A percentile compares a stretch with the other conserved stretches of the same genome.
Evolutionary conservation across 2,797 vertebrate species (phyloP).

Genomic region (Chelonia mydas): DNA sequence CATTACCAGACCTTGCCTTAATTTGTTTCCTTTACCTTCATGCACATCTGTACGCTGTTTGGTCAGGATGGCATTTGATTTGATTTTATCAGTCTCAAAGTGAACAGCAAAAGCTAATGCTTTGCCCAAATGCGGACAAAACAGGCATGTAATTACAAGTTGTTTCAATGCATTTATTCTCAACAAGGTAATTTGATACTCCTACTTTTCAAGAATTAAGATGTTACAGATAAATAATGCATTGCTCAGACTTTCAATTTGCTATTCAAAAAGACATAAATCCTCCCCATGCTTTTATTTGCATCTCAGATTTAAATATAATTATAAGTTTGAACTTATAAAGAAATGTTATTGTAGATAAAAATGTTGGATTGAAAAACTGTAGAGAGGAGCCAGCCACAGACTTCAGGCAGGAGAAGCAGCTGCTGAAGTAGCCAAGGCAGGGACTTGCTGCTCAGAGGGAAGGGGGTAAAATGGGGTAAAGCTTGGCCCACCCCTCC

Average conservation of each 20-base stretch:
- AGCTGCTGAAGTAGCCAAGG: not conserved
- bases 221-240: slow-evolving; percentile 76
- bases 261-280: slow-evolving; percentile 69
- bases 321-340: slow-evolving; percentile 52
- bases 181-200: slow-evolving; percentile 75
- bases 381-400: not conserved
- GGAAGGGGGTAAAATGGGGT: not conserved
- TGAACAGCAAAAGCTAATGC: slow-evolving; percentile 67
- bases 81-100: slow-evolving; percentile 62
- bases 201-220: slow-evolving; percentile 74
- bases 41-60: slow-evolving; percentile 38
- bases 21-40: slow-evolving; percentile 52
- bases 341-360: slow-evolving; percentile 37
- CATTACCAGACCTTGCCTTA: not conserved
- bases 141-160: slow-evolving; percentile 76
- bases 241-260: slow-evolving; percentile 65
- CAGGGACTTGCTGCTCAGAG: not conserved
- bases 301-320: slow-evolving; percentile 44
- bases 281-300: slow-evolving; percentile 40
- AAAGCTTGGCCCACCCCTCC: not conserved
- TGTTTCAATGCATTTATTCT: slow-evolving; percentile 76
- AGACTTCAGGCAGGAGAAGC: not conserved
- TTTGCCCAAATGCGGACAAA: slow-evolving; percentile 66
- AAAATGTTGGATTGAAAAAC: slow-evolving; percentile 4
- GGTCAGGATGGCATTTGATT: slow-evolving; percentile 46